phyloP scores from a whole-genome alignment of 2,113 vertebrate species.

The Hystrix cristata region DNA sequence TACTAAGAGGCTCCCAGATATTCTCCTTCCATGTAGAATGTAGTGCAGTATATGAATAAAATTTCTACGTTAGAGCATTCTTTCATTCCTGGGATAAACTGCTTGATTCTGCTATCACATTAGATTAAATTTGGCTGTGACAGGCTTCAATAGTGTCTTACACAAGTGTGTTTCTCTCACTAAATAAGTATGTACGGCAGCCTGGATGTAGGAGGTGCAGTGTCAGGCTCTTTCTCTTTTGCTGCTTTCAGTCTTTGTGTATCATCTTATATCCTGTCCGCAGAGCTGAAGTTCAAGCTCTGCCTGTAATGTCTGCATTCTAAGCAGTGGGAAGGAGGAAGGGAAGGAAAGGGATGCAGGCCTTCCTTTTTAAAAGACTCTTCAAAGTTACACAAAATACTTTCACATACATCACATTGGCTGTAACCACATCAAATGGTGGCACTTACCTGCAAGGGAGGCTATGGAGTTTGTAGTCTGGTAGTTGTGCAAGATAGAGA shows the following conservation, averaged over 20 bases:
- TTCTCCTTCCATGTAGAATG: constrained; percentile 17
- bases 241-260: neutral
- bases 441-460: neutral
- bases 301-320: neutral
- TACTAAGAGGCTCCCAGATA: constrained; percentile 41
- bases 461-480: neutral
- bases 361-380: constrained; percentile 28
- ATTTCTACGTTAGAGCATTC: constrained; percentile 48
- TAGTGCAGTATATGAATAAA: neutral
- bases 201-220: neutral
- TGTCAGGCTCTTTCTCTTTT: neutral
- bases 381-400: neutral
- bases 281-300: neutral
- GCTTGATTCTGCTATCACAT: constrained; percentile 18
- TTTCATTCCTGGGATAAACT: constrained; percentile 54
- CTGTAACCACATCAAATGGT: neutral
- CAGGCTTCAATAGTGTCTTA: neutral
- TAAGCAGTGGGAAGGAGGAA: neutral
- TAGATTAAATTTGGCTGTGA: constrained; percentile 45
- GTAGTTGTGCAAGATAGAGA: neutral
- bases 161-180: neutral
- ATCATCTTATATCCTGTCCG: neutral
- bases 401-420: neutral
- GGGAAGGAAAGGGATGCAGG: neutral
- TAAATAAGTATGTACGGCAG: neutral